A percentile compares a stretch with the other conserved stretches of the same genome.
phyloP scores from a whole-genome alignment of 2,888 invertebrate genomes.

The Protonemura montana region DNA sequence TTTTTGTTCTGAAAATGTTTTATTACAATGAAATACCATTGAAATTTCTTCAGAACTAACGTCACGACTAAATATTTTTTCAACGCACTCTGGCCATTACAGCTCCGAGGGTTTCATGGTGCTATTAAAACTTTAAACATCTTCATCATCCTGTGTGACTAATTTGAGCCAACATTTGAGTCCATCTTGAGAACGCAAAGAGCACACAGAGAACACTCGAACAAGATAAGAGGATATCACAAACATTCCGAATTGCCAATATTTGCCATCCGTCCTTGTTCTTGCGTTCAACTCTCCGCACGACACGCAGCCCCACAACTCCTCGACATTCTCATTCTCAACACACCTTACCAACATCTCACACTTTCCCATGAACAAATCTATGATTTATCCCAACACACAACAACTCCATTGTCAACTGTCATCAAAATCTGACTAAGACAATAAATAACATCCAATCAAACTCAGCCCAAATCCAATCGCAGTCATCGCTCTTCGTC shows the following conservation, averaged over 20 bases:
- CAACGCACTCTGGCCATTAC: not conserved
- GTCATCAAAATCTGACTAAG: not conserved
- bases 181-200: not conserved
- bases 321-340: not conserved
- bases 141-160: not conserved
- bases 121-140: not conserved
- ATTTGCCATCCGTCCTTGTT: not conserved
- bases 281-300: not conserved
- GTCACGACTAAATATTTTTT: not conserved
- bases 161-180: not conserved
- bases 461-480: not conserved
- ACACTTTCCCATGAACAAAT: not conserved
- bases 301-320: not conserved
- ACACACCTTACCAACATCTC: not conserved
- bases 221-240: not conserved
- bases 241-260: not conserved
- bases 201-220: not conserved
- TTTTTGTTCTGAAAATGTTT: conserved; percentile 7
- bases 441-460: not conserved
- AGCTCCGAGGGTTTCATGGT: not conserved
- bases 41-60: not conserved
- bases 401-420: not conserved
- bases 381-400: not conserved
- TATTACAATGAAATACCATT: not conserved
- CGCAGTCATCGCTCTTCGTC: not conserved